Percentiles rank a stretch among this genome's conserved stretches.
Conservation (phyloP, 1,140 invertebrate species). For the Zaprionus nigranus region DNA sequence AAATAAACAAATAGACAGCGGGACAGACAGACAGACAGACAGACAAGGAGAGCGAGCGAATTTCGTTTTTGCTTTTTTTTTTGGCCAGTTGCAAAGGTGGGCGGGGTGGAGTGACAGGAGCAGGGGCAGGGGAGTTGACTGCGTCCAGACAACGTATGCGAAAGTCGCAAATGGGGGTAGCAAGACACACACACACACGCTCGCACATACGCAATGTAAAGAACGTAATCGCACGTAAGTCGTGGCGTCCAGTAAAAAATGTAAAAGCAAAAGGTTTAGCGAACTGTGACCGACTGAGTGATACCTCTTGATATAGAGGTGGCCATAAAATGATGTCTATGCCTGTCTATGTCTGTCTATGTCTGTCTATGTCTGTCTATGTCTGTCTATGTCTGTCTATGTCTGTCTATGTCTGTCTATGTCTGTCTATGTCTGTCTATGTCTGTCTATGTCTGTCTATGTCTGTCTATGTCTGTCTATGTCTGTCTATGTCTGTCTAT, state of each 20-base stretch:
- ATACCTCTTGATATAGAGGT: background rate
- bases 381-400: too few species aligned
- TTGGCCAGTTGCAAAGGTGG: conserved; percentile 52
- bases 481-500: too few species aligned
- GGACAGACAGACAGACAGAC: conserved; percentile 43
- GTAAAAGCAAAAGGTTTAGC: conserved; percentile 44
- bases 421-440: too few species aligned
- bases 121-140: background rate
- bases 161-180: conserved; percentile 73
- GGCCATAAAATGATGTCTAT: background rate
- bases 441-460: too few species aligned
- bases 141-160: conserved; percentile 67
- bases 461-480: too few species aligned
- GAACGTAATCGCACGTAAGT: conserved; percentile 80
- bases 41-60: conserved; percentile 20
- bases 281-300: background rate
- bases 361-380: too few species aligned
- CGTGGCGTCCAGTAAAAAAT: conserved; percentile 79
- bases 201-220: conserved; percentile 54
- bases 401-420: too few species aligned
- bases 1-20: conserved; percentile 75
- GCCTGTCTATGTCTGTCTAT: too few species aligned
- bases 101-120: conserved; percentile 25
- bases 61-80: conserved; percentile 59
- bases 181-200: conserved; percentile 32